Conservation (phyloP, 2,113 vertebrate genomes). For the Hyperopisus bebe region DNA sequence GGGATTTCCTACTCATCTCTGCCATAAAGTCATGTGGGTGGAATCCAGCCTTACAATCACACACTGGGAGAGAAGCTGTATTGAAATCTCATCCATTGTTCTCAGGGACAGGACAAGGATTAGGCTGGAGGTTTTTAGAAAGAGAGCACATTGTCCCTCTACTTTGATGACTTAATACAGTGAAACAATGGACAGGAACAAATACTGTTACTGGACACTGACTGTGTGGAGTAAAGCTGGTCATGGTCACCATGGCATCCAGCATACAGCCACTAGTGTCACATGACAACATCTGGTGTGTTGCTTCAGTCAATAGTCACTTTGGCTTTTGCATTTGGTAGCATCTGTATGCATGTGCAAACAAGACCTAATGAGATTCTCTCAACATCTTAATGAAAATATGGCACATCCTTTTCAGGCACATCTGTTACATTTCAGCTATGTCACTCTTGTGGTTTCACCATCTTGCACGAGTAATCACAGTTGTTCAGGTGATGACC, state of each 20-base stretch:
- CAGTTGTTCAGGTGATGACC: not conserved
- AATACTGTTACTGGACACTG: constrained; percentile 6
- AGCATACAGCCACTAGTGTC: not conserved
- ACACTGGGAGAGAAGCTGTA: not conserved
- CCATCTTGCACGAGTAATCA: not conserved
- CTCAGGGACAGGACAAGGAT: constrained; percentile 15
- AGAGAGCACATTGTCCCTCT: not conserved
- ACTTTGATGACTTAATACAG: constrained; percentile 22
- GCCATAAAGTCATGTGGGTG: constrained; percentile 11
- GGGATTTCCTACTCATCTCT: not conserved
- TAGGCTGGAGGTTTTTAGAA: constrained; percentile 1
- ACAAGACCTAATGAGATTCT: not conserved
- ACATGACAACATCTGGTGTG: not conserved
- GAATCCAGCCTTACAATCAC: not conserved
- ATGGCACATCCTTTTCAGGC: not conserved
- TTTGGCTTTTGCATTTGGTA: not conserved
- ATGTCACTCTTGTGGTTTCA: not conserved
- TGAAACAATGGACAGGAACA: constrained; percentile 13
- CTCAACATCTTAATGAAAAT: not conserved
- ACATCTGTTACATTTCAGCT: not conserved
- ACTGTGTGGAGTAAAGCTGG: constrained; percentile 3
- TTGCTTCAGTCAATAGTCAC: not conserved
- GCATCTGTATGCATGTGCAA: not conserved
- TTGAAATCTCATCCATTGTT: constrained; percentile 1
- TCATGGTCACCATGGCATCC: not conserved